These are phyloP conservation scores for Drosophila eugracilis DNA, from an alignment of 1,140 invertebrate genomes.

Conservation along the genomic window DNA sequence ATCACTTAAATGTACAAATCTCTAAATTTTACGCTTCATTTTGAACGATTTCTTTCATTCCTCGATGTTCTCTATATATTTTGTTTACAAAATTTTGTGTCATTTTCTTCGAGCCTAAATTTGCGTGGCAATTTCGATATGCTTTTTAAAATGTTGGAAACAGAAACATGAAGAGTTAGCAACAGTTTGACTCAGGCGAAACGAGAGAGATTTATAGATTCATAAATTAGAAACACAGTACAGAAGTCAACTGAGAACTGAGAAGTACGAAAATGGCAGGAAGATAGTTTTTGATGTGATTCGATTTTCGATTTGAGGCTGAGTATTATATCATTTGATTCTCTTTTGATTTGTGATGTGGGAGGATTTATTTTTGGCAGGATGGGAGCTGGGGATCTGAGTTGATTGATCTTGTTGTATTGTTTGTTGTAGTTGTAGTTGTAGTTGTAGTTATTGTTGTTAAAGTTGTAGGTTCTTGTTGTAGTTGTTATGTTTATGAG, in stretches of 20 bases:
- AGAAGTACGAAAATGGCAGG: constrained; percentile 35
- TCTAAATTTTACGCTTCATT: constrained; percentile 76
- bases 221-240: constrained; percentile 45
- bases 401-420: constrained; percentile 75
- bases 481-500: constrained; percentile 80
- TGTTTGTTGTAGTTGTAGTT: constrained; percentile 49
- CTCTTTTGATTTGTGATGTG: constrained; percentile 62
- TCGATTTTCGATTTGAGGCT: constrained; percentile 48
- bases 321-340: constrained; percentile 46
- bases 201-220: constrained; percentile 27
- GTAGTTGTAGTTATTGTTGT: constrained; percentile 56
- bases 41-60: constrained; percentile 71
- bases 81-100: constrained; percentile 53
- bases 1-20: constrained; percentile 85
- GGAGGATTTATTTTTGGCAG: constrained; percentile 30
- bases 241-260: constrained; percentile 16
- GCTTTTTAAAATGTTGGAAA: constrained; percentile 29
- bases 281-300: constrained; percentile 40
- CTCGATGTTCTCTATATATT: constrained; percentile 68
- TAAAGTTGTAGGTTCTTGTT: constrained; percentile 58
- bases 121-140: constrained; percentile 28
- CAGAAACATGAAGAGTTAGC: constrained; percentile 41
- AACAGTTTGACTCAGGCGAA: constrained; percentile 35
- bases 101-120: constrained; percentile 39
- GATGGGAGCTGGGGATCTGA: constrained; percentile 52